These are phyloP conservation scores for Lasioglossum baleicum DNA, from an alignment of 1,140 invertebrate species.

Conservation along the genomic window DNA sequence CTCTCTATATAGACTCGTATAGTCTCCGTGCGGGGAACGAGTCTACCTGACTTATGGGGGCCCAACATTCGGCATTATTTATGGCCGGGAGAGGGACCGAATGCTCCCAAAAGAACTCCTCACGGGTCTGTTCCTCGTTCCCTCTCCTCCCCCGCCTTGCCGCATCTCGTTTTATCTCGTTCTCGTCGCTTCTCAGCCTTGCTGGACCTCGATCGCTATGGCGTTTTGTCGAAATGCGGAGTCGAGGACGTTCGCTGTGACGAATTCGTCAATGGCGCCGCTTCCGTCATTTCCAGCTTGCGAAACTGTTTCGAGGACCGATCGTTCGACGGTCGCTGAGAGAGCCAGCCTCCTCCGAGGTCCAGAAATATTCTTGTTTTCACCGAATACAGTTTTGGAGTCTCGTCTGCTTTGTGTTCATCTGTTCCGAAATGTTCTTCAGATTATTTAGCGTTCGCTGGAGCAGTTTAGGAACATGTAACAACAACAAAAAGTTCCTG, in stretches of 20 bases:
- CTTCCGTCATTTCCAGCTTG: constrained; percentile 14
- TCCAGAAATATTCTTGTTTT: background rate
- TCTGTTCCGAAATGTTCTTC: too few species aligned
- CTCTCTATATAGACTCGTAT: constrained; percentile 32
- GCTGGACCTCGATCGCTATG: constrained; percentile 24
- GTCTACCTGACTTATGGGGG: constrained; percentile 79
- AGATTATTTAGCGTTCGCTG: too few species aligned
- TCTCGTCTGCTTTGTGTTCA: too few species aligned
- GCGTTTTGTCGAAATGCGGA: constrained; percentile 17
- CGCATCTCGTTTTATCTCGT: too few species aligned
- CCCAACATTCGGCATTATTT: constrained; percentile 77
- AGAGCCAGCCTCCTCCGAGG: background rate
- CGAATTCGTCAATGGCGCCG: constrained; percentile 17
- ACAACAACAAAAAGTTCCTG: too few species aligned
- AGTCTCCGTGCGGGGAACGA: constrained; percentile 65
- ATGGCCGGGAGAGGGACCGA: constrained; percentile 64
- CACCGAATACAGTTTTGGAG: too few species aligned
- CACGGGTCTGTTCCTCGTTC: constrained; percentile 1
- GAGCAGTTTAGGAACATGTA: too few species aligned
- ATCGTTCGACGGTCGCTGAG: background rate
- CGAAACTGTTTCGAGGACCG: background rate
- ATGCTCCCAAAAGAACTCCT: constrained; percentile 61
- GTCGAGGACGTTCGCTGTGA: constrained; percentile 10
- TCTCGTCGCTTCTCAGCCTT: background rate
- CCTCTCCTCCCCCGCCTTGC: background rate